Evolutionary conservation across 2,113 vertebrate species (phyloP).

Genomic region (Scophthalmus maximus): DNA sequence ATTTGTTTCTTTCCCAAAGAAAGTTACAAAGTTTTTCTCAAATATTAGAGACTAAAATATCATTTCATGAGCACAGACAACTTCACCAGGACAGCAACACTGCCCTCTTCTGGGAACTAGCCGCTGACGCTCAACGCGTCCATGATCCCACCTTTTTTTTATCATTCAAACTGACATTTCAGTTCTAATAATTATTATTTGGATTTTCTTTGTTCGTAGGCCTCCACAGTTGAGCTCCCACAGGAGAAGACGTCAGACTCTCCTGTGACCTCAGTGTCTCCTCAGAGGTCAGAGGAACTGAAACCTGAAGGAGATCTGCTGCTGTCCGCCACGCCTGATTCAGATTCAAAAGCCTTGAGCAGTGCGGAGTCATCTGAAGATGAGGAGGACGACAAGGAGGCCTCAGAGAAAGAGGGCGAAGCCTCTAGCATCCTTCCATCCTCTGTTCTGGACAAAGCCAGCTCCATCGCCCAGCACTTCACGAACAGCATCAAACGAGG

Average conservation of each 20-base stretch:
- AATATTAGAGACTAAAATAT: too few relatives aligned
- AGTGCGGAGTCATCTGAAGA: conserved; percentile 89
- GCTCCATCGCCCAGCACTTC: conserved; percentile 89
- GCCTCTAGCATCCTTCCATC: conserved; percentile 87
- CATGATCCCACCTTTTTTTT: too few relatives aligned
- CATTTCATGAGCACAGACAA: too few relatives aligned
- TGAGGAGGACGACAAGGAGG: conserved; percentile 71
- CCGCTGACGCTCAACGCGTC: too few relatives aligned
- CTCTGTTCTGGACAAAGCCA: conserved; percentile 91
- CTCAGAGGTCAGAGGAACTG: not conserved
- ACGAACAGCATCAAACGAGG: conserved; percentile 79
- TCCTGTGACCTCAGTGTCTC: conserved; percentile 35
- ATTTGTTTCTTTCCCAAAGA: too few relatives aligned
- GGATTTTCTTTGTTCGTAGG: conserved; percentile 29
- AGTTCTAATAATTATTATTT: not conserved
- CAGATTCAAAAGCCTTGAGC: conserved; percentile 84
- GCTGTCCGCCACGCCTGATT: conserved; percentile 16
- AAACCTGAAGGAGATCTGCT: conserved; percentile 9
- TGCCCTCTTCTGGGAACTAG: too few relatives aligned
- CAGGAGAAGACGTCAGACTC: conserved; percentile 29
- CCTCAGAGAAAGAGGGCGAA: conserved; percentile 8
- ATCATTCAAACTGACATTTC: too few relatives aligned
- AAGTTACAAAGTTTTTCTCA: too few relatives aligned
- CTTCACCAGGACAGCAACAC: too few relatives aligned
- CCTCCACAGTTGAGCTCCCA: not conserved